Evolutionary conservation across 2,888 invertebrate genomes (phyloP), one percentile per base, ranked within the genome.

Genomic region (Chrysolina americana): DNA sequence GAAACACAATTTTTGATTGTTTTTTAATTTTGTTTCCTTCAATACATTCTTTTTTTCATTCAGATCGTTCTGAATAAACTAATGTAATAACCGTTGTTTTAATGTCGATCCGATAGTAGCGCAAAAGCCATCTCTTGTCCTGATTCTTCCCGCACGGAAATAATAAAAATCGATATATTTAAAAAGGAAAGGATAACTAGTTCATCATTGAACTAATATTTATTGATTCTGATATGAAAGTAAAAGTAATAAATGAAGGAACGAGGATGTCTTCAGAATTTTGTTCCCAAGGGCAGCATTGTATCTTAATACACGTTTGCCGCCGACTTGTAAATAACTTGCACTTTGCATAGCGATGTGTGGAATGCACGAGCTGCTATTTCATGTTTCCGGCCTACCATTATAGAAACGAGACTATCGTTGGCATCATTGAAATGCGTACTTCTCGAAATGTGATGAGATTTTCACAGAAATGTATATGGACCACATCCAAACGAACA

Each of bases 371-470:
- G 68, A 66, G 68, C 79, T 73, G 70, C 79, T 72, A 79, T 79
- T 75, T 76, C 79, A 75, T 79, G 77, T 77, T 79, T 79, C 79
- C 79, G 79, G 79, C 71, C 76, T 75, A 71, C 74, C 73, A 74
- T 76, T 76, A 77, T 75, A 77, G 65, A 17, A 65, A 68, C 64
- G 65, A 73, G 64, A 64, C 71, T 66, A 59, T 66, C 71, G n/a
- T 19, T n/a, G 48, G 15, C 50, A 50, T 15, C 44, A n/a, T 13
- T 48, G 36, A 44, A 17, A 10, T 21, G 41, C 21, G 21, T 21
- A 11, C 53, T 53, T 21, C 21, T 21, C 5, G 53, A 53, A 53
- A 53, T 21, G 36, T 36, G 4, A 6, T 6, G 36, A 36, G 36
- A 36, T 6, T 8, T 36, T 36, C 36, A 36, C 36, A 36, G 8